Conservation (phyloP, 1,140 invertebrate genomes). For the Brachionus rubens region DNA sequence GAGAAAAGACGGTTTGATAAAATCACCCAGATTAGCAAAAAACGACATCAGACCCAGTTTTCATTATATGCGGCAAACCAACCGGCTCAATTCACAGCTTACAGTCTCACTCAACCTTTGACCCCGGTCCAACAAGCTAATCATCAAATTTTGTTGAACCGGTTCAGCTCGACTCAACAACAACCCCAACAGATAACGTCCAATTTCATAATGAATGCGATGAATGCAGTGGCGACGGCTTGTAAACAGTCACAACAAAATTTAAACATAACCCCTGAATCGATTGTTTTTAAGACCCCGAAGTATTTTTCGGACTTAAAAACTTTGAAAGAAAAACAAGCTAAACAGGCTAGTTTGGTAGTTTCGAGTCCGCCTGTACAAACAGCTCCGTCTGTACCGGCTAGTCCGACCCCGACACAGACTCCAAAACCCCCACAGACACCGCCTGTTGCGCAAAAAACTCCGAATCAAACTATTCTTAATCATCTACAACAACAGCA, state of each 20-base stretch:
- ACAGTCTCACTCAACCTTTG: background rate
- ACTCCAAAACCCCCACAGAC: background rate
- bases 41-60: slow-evolving; percentile 2
- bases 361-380: background rate
- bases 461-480: slow-evolving; percentile 19
- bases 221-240: slow-evolving; percentile 4
- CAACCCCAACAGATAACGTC: background rate
- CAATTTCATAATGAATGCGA: background rate
- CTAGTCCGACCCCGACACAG: background rate
- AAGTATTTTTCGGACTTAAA: slow-evolving; percentile 32
- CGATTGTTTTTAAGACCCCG: background rate
- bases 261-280: background rate
- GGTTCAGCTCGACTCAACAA: background rate
- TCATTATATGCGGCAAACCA: background rate
- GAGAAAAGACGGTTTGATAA: slow-evolving; percentile 6
- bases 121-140: background rate
- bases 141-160: background rate
- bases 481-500: slow-evolving; percentile 35
- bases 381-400: no score
- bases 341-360: slow-evolving; percentile 4
- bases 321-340: slow-evolving; percentile 33
- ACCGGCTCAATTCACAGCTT: slow-evolving; percentile 25
- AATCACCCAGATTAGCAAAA: slow-evolving; percentile 14
- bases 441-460: background rate
- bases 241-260: slow-evolving; percentile 19